Percentiles rank a stretch among this genome's conserved stretches.
Conservation (phyloP, 1,140 invertebrate species). For the Xylocopa sonorina region DNA sequence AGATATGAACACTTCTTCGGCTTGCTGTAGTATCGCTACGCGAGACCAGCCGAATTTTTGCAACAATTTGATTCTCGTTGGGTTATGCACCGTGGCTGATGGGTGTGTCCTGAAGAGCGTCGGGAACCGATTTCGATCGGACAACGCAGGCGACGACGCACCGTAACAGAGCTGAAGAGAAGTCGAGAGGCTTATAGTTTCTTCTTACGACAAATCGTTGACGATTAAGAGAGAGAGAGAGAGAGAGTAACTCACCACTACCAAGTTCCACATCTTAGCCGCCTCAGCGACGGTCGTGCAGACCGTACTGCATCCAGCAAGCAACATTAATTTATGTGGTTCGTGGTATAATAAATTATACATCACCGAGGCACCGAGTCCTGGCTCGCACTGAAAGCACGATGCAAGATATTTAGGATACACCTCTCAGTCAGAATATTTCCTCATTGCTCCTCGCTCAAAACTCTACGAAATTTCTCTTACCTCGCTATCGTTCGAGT, state of each 20-base stretch:
- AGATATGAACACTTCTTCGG: constrained; percentile 99
- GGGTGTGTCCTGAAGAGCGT: constrained; percentile 99
- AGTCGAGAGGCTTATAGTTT: too few relatives aligned
- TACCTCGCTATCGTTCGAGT: constrained; percentile 99
- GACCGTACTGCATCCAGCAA: constrained; percentile 99
- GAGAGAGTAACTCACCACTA: constrained; percentile 98
- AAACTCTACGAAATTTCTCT: constrained; percentile 59
- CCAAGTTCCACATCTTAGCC: constrained; percentile 99
- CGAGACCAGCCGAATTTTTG: constrained; percentile 98
- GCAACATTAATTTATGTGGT: constrained; percentile 96
- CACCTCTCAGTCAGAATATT: too few relatives aligned
- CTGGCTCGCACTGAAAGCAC: constrained; percentile 95
- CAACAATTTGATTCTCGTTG: constrained; percentile 97
- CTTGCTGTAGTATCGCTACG: constrained; percentile 98
- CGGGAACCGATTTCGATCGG: constrained; percentile 97
- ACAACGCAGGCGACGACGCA: constrained; percentile 98
- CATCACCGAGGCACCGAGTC: constrained; percentile 98
- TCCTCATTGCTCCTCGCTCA: neutral
- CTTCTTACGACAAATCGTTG: too few relatives aligned
- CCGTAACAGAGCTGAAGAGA: constrained; percentile 97
- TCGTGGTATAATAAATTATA: constrained; percentile 98
- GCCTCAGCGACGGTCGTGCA: constrained; percentile 99
- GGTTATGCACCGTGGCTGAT: constrained; percentile 99
- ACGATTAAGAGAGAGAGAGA: too few relatives aligned
- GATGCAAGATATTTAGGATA: constrained; percentile 27